phyloP scores from a whole-genome alignment of 2,888 invertebrate genomes.

The Eupelmus urozonus region DNA sequence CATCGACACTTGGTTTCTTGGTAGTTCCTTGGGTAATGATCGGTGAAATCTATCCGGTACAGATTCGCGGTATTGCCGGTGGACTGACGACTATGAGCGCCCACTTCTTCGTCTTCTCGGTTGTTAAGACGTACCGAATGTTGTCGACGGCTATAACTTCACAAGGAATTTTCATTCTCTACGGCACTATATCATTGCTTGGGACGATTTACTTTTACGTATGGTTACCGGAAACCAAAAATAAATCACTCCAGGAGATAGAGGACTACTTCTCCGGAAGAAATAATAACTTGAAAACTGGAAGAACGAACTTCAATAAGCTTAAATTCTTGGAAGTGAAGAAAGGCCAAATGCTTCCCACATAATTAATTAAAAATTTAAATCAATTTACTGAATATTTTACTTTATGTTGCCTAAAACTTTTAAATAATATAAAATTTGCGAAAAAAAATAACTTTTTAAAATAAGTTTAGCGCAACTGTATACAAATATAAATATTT shows the following conservation, averaged over 20 bases:
- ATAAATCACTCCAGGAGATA: constrained; percentile 83
- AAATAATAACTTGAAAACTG: constrained; percentile 78
- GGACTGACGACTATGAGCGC: constrained; percentile 84
- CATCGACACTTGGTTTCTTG: constrained; percentile 83
- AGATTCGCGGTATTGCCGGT: constrained; percentile 84
- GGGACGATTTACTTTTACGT: constrained; percentile 83
- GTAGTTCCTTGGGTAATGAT: constrained; percentile 87
- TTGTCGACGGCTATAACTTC: constrained; percentile 78
- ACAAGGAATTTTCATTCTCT: constrained; percentile 82
- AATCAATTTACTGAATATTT: constrained; percentile 4
- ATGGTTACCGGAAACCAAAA: constrained; percentile 84
- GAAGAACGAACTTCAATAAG: constrained; percentile 62
- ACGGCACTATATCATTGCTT: constrained; percentile 81
- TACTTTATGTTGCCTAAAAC: not conserved
- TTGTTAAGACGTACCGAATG: constrained; percentile 84
- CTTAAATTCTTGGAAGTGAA: constrained; percentile 67
- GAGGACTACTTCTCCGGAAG: constrained; percentile 85
- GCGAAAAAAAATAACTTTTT: not conserved
- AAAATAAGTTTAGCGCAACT: too few species aligned
- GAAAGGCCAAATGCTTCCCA: constrained; percentile 72
- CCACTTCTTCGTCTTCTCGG: constrained; percentile 83
- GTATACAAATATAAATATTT: too few species aligned
- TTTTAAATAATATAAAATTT: not conserved
- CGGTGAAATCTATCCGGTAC: constrained; percentile 84
- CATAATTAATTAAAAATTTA: constrained; percentile 47